These are phyloP conservation scores for Phrynocephalus guinanensis DNA, from an alignment of 2,797 vertebrate species.

Conservation along the genomic window DNA sequence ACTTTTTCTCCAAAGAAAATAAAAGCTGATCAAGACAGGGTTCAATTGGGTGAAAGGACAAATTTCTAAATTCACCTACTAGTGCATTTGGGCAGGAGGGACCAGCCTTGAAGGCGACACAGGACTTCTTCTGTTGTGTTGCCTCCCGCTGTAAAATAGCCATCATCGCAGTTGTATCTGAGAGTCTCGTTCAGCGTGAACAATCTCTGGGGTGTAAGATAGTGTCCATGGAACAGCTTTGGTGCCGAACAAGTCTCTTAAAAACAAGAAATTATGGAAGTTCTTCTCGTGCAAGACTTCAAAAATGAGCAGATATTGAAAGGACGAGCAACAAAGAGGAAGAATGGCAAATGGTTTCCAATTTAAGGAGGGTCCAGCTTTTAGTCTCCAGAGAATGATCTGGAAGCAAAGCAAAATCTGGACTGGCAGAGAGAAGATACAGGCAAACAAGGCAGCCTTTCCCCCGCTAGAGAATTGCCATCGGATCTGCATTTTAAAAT, in stretches of 20 bases:
- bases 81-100: slow-evolving; percentile 67
- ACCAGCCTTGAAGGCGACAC: slow-evolving; percentile 71
- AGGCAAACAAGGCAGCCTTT: not conserved
- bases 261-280: slow-evolving; percentile 22
- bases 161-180: slow-evolving; percentile 65
- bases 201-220: slow-evolving; percentile 49
- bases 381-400: not conserved
- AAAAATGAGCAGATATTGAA: not conserved
- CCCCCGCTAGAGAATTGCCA: not conserved
- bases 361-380: not conserved
- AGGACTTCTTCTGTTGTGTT: slow-evolving; percentile 30
- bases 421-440: not conserved
- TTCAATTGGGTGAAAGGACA: not conserved
- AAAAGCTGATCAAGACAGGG: not conserved
- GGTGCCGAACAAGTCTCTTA: slow-evolving; percentile 73
- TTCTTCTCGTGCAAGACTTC: not conserved
- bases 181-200: slow-evolving; percentile 61
- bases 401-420: not conserved
- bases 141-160: slow-evolving; percentile 64
- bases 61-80: slow-evolving; percentile 66
- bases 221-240: slow-evolving; percentile 69
- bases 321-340: not conserved
- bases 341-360: not conserved
- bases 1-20: not conserved
- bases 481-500: too few relatives aligned